Conservation (phyloP, 2,888 invertebrate species). For the Nemoura dubitans region DNA sequence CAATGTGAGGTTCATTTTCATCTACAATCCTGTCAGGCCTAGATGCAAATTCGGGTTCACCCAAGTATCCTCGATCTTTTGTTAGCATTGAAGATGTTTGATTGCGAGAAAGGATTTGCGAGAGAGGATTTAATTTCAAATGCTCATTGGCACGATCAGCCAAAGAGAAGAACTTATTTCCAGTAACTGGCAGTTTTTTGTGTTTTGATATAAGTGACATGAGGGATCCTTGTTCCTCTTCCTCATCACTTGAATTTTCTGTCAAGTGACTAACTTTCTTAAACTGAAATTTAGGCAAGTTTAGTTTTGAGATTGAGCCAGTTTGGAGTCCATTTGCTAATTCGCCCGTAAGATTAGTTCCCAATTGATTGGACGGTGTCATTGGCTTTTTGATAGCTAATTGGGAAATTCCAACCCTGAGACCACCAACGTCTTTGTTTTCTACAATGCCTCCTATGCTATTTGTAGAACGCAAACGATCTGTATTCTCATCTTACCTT, state of each 20-base stretch:
- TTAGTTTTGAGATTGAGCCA: not conserved
- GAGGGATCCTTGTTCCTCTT: conserved; percentile 37
- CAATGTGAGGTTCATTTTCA: conserved; percentile 38
- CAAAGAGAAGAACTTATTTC: conserved; percentile 50
- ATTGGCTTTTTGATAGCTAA: not conserved
- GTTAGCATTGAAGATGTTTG: not conserved
- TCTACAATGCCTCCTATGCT: not conserved
- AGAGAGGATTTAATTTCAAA: conserved; percentile 39
- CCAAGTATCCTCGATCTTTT: not conserved
- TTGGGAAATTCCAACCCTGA: conserved; percentile 13
- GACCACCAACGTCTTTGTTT: not conserved
- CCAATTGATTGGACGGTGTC: not conserved
- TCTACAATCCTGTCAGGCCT: not conserved
- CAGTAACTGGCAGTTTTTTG: conserved; percentile 18
- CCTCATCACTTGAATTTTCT: conserved; percentile 36
- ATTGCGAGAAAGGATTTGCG: not conserved
- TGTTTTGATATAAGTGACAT: conserved; percentile 42
- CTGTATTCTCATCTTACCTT: conserved; percentile 63
- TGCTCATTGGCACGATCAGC: conserved; percentile 52
- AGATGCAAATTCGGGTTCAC: not conserved
- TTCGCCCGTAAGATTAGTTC: not conserved
- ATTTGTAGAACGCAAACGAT: not conserved
- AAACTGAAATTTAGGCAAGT: conserved; percentile 20
- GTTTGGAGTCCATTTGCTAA: not conserved
- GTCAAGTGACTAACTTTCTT: not conserved